phyloP scores from a whole-genome alignment of 2,113 vertebrate species.

The Guaruba guarouba region DNA sequence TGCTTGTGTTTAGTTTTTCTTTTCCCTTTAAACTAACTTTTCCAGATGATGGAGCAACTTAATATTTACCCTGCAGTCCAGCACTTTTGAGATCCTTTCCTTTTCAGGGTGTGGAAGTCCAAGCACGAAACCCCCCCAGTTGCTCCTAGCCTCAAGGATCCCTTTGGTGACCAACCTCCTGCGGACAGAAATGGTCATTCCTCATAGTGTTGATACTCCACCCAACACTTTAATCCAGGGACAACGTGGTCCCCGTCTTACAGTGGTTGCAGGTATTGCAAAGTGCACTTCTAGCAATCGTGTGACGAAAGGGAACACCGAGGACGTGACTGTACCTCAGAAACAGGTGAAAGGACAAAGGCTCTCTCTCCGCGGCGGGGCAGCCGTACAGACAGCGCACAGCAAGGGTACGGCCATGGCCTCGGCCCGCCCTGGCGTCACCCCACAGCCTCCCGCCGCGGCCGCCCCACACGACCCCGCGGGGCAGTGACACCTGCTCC shows the following conservation, averaged over 20 bases:
- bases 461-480: background rate
- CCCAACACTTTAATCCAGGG: background rate
- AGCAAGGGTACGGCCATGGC: background rate
- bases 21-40: background rate
- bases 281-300: fast-evolving
- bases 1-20: background rate
- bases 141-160: background rate
- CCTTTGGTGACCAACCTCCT: background rate
- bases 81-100: background rate
- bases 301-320: fast-evolving
- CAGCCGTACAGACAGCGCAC: background rate
- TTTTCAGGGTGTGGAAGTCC: background rate
- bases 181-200: background rate
- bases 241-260: no score
- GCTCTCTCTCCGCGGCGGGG: background rate
- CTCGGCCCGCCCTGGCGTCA: background rate
- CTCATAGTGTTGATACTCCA: background rate
- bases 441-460: background rate
- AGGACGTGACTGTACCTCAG: background rate
- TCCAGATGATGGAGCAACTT: background rate
- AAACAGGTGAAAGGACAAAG: background rate
- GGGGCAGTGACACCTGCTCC: background rate
- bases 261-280: fast-evolving
- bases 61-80: background rate
- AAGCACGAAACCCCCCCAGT: background rate